Evolutionary conservation across 2,113 vertebrate species (phyloP), one percentile per base, ranked within the genome.

Genomic region (Erythrolamprus reginae): DNA sequence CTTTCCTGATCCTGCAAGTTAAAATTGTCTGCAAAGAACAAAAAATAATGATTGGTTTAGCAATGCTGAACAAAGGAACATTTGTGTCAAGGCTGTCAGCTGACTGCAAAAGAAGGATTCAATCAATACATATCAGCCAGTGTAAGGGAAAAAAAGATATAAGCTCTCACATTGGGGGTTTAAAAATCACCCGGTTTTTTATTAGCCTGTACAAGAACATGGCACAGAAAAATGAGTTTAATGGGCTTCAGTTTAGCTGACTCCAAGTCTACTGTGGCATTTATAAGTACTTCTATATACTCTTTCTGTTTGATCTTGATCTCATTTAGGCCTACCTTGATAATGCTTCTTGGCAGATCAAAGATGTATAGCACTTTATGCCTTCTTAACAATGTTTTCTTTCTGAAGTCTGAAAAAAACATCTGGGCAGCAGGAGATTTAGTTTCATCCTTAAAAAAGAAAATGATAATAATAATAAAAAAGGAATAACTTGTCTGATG

Each of bases 321-420:
- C 47, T 88, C 21, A 10, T 85, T 26, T 93, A 4, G 56, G 10
- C 21, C 24, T 84, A 38, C 21, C 88, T 84, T 91, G 88, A 89
- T 85, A 52, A 58, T 90, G 86, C 24, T 23, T 90, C 48, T 93
- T 55, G 82, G 53, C 70, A 93, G 21, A 82, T 92, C 23, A 82
- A 10, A 50, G 88, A 89, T 55, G 10, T 77, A 86, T 70, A 88
- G 47, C 65, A 56, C 7, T 93, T 47, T 90, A 0, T 0, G 48
- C 13, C 92, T 24, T 83, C 47, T 92, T 92, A 56, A 87, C 53
- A 93, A 55, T 55, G 4, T 2, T 92, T 92, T 90, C 45, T 84
- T 93, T 90, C 13, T 91, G 26, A 33, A 89, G 45, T 28, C 1
- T 88, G n/a, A 87, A 48, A 58, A 92, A 88, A 89, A 87, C 0